Evolutionary conservation across 2,797 vertebrate species (phyloP), one percentile per base, ranked within the genome.

Genomic region (Tenualosa ilisha): DNA sequence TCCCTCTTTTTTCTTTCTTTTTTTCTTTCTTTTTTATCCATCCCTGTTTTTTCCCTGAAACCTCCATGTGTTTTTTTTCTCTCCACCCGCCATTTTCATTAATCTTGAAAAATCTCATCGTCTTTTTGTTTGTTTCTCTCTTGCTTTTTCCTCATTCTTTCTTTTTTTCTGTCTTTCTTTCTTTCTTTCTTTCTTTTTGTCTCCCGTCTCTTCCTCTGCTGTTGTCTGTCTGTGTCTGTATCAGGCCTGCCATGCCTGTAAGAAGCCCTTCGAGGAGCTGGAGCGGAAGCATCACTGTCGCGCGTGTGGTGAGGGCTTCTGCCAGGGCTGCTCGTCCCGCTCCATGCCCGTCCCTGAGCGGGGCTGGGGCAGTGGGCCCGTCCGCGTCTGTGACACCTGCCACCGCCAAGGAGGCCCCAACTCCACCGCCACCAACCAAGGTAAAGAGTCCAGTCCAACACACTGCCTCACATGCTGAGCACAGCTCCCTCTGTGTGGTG

Each of bases 221-320:
- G 46, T 40, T 84, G 83, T 54, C 83, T 84, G 59, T 49, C 61
- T 49, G 24, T 49, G 46, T 24, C 49, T 72, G 9, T 82, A 22
- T 63, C 88, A 97, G 96, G 88, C 88, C 50, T 97, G 96, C 90
- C 93, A 95, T 0, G 91, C 91, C 84, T 97, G 96, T 87, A 90
- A 92, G 85, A 94, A 93, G 81, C 65, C 72, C 59, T 97, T 97
- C n/a, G 93, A 92, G 82, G 93, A 95, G 86, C 91, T 90, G 0
- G 96, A 97, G 85, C 94, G 94, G 91, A 97, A 96, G 87, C 96
- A 97, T 87, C 96, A 97, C 91, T 97, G 96, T 75, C 93, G 96
- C 0, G 93, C 94, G 0, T 97, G 96, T 11, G 96, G 96, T 0
- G 96, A 97, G 86, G 96, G 96, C 1, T 97, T 96, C 93, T 97